Conservation (phyloP, 2,888 invertebrate genomes). For the Cactoblastis cactorum region DNA sequence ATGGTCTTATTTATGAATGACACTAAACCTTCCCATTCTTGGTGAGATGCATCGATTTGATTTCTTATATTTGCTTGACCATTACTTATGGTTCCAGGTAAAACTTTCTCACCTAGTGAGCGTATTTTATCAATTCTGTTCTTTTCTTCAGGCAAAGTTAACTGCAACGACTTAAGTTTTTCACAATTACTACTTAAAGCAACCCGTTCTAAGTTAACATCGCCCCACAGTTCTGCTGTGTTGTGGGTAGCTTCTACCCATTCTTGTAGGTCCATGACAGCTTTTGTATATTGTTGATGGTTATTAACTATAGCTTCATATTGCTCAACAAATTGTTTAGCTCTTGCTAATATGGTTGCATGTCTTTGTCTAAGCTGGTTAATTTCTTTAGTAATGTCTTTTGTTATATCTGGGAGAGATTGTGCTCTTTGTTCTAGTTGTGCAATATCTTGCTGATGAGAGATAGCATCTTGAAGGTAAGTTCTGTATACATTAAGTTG, state of each 20-base stretch:
- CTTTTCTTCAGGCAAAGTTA: conserved; percentile 91
- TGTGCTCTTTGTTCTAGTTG: conserved; percentile 90
- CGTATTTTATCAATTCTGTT: conserved; percentile 89
- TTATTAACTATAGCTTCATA: conserved; percentile 93
- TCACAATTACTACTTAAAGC: conserved; percentile 92
- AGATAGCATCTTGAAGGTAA: conserved; percentile 88
- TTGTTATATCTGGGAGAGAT: conserved; percentile 87
- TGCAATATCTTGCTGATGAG: conserved; percentile 91
- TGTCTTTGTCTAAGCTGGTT: conserved; percentile 85
- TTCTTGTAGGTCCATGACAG: conserved; percentile 91
- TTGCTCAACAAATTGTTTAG: conserved; percentile 87
- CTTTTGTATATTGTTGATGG: conserved; percentile 93
- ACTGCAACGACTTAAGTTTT: conserved; percentile 88
- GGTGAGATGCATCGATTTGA: conserved; percentile 92
- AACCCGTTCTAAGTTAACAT: conserved; percentile 89
- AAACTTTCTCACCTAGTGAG: conserved; percentile 91
- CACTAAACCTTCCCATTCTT: conserved; percentile 92
- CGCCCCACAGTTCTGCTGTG: conserved; percentile 90
- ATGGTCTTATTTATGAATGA: conserved; percentile 88
- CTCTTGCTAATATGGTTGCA: conserved; percentile 83
- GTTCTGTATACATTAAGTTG: conserved; percentile 91
- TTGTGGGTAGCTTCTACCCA: conserved; percentile 92
- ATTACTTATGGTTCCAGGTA: conserved; percentile 89
- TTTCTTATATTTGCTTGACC: conserved; percentile 92
- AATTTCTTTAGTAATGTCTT: conserved; percentile 86